Evolutionary conservation across 2,888 invertebrate species (phyloP).

Genomic region (Brenthis hecate): DNA sequence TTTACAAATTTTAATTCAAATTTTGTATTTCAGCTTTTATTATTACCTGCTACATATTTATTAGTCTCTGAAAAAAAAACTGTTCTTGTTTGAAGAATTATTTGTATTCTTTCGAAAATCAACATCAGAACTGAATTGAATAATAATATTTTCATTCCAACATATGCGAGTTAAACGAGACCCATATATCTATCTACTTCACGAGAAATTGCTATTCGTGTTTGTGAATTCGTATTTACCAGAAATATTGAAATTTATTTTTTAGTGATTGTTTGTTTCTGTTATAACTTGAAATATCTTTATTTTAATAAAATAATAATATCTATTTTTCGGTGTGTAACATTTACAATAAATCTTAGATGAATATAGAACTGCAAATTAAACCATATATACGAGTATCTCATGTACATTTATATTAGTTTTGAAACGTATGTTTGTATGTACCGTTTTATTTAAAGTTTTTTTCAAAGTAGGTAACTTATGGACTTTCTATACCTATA

Average conservation of each 20-base stretch:
- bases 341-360: no score
- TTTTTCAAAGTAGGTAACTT: no score
- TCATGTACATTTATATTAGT: no score
- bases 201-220: conserved; percentile 22
- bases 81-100: neutral
- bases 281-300: neutral
- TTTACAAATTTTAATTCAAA: neutral
- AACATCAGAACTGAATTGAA: conserved; percentile 12
- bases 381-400: no score
- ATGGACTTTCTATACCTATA: no score
- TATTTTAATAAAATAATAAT: no score
- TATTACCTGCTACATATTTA: conserved; percentile 4
- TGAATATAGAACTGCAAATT: no score
- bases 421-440: no score
- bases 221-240: conserved; percentile 24
- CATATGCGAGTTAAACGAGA: conserved; percentile 6
- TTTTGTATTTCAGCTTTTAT: conserved; percentile 5
- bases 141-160: conserved; percentile 2
- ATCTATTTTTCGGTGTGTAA: no score
- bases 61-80: conserved; percentile 8
- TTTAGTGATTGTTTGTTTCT: conserved; percentile 4
- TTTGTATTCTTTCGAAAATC: conserved; percentile 10
- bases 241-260: conserved; percentile 3
- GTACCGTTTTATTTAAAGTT: no score
- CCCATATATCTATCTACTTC: conserved; percentile 10